Evolutionary conservation across 2,888 invertebrate species (phyloP).

Genomic region (Lycia hirtaria): DNA sequence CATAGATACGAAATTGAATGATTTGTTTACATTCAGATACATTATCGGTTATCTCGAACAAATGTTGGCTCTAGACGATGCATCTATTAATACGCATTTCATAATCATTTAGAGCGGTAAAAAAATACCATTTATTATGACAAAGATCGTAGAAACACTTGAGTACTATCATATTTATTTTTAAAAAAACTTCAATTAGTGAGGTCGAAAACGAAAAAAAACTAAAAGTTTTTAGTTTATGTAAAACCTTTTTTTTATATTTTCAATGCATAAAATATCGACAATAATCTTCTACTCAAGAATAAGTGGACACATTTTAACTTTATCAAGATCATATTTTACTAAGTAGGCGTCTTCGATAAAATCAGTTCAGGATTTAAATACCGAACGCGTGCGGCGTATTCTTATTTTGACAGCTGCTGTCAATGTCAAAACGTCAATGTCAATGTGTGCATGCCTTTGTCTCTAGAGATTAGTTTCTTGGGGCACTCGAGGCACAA

Average conservation of each 20-base stretch:
- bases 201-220: neutral
- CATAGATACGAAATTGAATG: slow-evolving; percentile 26
- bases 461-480: slow-evolving; percentile 38
- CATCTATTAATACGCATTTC: slow-evolving; percentile 20
- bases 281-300: slow-evolving; percentile 2
- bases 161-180: neutral
- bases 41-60: slow-evolving; percentile 32
- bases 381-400: slow-evolving; percentile 42
- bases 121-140: neutral
- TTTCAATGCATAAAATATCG: neutral
- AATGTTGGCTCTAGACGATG: slow-evolving; percentile 33
- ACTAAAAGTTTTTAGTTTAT: neutral
- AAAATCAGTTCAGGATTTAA: slow-evolving; percentile 40
- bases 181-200: too few species aligned
- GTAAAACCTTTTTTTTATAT: neutral
- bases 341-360: slow-evolving; percentile 32
- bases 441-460: slow-evolving; percentile 33
- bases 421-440: slow-evolving; percentile 45
- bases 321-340: slow-evolving; percentile 34
- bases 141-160: neutral
- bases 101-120: neutral
- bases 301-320: slow-evolving; percentile 11
- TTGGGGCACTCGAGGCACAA: slow-evolving; percentile 23
- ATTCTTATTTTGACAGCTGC: slow-evolving; percentile 44
- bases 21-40: slow-evolving; percentile 38